Base-by-base conservation (phyloP, 2,113 vertebrate species). In the Micromys minutus region DNA sequence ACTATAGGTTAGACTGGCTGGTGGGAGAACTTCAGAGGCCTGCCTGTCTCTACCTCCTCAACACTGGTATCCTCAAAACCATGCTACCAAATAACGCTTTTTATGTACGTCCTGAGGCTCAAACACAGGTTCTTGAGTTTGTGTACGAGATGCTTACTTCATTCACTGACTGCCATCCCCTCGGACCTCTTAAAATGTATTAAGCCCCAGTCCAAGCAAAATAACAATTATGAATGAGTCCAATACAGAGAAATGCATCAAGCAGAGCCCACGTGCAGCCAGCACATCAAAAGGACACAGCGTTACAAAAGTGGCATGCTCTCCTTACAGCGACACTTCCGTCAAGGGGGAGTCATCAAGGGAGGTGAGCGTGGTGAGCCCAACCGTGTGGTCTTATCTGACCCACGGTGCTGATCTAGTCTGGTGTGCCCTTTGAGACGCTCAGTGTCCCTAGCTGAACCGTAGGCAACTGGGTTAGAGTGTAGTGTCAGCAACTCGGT, bases 331-430 rank as follows among this genome's bases (percentile, higher is more conserved):
- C 19, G 24, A 36, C 8, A 7, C 50, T 57, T 89, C 42, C 13
- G 34, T 19, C 74, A 31, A 0, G 1, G 45, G 57, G 15, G 0
- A 1, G 1, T 69, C 61, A 57, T 0, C 6, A 22, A 57, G 10
- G 15, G 3, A 10, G 3, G 0, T 0, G 2, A 2, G 59, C 3
- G 24, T 34, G 61, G 67, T 15, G 11, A 42, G 50, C 85, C 17
- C 21, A 5, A 47, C 34, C 3, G 19, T 71, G n/a, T 50, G 4
- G 12, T 52, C 12, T 31, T 3, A 24, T 59, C 86, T 47, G 24
- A 36, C 13, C 0, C 7, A 69, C 47, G 29, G 16, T 31, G 24
- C 45, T 59, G 42, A 9, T 15, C 15, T 21, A 8, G 7, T 36
- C 75, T 63, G 63, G 72, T 22, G 26, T 36, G 4, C 6, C n/a